These are phyloP conservation scores for Cryptomyrus ogoouensis DNA, from an alignment of 2,113 vertebrate species.

Conservation along the genomic window DNA sequence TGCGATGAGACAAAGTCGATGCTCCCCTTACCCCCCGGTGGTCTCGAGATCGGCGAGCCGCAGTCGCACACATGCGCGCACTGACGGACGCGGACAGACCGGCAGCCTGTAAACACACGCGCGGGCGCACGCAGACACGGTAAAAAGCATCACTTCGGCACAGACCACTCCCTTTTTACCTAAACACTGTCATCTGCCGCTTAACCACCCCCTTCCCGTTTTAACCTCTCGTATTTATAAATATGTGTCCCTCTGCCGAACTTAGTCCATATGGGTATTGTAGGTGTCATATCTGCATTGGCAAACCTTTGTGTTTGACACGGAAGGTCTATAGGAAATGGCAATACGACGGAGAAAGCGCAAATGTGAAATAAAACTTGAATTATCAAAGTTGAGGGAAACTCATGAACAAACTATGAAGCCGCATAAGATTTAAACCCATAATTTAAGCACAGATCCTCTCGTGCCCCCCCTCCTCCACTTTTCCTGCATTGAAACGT, in stretches of 20 bases:
- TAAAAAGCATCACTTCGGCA: background rate
- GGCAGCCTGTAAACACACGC: background rate
- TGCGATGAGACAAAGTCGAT: background rate
- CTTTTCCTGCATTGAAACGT: background rate
- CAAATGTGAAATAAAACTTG: background rate
- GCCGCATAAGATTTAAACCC: background rate
- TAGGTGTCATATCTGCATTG: background rate
- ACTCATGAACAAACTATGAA: background rate
- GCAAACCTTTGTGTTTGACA: background rate
- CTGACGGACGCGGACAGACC: background rate
- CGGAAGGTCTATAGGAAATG: background rate
- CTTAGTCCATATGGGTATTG: background rate
- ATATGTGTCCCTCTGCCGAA: background rate
- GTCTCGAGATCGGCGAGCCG: background rate
- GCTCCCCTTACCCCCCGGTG: background rate
- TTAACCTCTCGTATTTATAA: background rate
- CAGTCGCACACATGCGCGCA: constrained; percentile 14
- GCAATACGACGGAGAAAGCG: background rate
- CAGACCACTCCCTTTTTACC: background rate
- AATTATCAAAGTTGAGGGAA: background rate
- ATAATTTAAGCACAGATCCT: background rate
- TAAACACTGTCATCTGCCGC: background rate
- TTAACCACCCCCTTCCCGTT: background rate
- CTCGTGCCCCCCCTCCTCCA: no score
- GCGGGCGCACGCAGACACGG: background rate